phyloP scores from a whole-genome alignment of 2,113 vertebrate genomes.

The Struthidea cinerea region DNA sequence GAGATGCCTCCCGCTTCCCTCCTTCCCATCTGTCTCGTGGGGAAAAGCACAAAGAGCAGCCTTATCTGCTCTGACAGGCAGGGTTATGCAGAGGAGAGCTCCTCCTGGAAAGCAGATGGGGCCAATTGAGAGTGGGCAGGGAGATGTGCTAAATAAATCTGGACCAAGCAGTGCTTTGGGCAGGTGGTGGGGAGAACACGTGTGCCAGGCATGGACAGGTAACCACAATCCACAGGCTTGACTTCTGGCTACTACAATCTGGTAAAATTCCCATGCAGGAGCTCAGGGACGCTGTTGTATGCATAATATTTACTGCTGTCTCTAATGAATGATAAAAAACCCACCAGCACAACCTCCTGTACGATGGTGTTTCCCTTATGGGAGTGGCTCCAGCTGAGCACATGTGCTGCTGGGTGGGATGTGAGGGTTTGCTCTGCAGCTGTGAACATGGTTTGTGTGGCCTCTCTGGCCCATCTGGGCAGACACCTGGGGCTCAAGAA shows the following conservation, averaged over 20 bases:
- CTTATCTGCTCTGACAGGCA: background rate
- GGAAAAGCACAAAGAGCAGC: background rate
- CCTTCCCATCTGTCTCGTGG: constrained; percentile 8
- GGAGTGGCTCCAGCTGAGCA: background rate
- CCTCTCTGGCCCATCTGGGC: background rate
- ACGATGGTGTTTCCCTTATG: background rate
- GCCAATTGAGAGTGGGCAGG: background rate
- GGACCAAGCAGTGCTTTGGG: background rate
- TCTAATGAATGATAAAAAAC: background rate
- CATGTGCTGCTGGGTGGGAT: background rate
- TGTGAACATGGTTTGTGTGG: background rate
- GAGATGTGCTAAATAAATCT: background rate
- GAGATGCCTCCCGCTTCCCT: background rate
- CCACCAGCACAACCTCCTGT: background rate
- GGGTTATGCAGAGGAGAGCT: background rate
- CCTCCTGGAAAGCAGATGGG: background rate
- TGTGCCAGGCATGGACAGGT: background rate
- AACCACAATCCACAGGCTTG: background rate
- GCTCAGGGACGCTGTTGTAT: background rate
- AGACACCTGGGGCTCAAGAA: background rate
- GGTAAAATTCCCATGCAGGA: background rate
- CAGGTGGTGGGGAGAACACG: fast-evolving
- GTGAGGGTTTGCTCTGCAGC: background rate
- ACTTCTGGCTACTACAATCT: background rate
- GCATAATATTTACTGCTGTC: background rate